Percentiles rank a stretch among this genome's conserved stretches.
Evolutionary conservation across 1,140 invertebrate species (phyloP).

Genomic region (Cyclina sinensis): DNA sequence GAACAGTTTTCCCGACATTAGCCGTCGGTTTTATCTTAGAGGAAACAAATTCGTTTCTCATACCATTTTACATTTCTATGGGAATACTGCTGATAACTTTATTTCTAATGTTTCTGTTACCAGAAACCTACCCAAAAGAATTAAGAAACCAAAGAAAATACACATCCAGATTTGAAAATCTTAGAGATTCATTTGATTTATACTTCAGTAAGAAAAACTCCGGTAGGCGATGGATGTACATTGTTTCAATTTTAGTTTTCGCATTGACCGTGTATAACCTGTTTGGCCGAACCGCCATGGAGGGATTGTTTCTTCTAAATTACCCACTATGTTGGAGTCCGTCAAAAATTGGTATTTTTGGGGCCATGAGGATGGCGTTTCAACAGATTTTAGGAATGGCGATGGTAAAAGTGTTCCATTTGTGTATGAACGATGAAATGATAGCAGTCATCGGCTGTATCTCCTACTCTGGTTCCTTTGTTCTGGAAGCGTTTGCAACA

Average conservation of each 20-base stretch:
- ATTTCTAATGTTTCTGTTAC: slow-evolving; percentile 2
- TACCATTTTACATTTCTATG: slow-evolving; percentile 24
- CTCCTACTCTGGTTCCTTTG: slow-evolving; percentile 23
- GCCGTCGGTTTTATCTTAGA: slow-evolving; percentile 24
- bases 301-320: slow-evolving; percentile 7
- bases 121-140: slow-evolving; percentile 47
- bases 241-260: slow-evolving; percentile 7
- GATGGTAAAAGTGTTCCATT: slow-evolving; percentile 15
- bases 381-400: slow-evolving; percentile 53
- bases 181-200: slow-evolving; percentile 25
- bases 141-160: slow-evolving; percentile 27
- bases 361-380: background rate
- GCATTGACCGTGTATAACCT: slow-evolving; percentile 14
- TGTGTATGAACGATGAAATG: slow-evolving; percentile 46
- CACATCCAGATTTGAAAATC: slow-evolving; percentile 37
- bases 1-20: background rate
- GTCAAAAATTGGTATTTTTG: background rate
- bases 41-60: slow-evolving; percentile 6
- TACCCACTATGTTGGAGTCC: slow-evolving; percentile 44
- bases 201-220: slow-evolving; percentile 7
- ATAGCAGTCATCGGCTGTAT: slow-evolving; percentile 30
- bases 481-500: slow-evolving; percentile 16
- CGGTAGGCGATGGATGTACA: slow-evolving; percentile 52
- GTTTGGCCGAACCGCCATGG: slow-evolving; percentile 5
- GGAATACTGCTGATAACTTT: background rate